Evolutionary conservation across 2,888 invertebrate species (phyloP), one percentile per base, ranked within the genome.

Genomic region (Mystacides longicornis): DNA sequence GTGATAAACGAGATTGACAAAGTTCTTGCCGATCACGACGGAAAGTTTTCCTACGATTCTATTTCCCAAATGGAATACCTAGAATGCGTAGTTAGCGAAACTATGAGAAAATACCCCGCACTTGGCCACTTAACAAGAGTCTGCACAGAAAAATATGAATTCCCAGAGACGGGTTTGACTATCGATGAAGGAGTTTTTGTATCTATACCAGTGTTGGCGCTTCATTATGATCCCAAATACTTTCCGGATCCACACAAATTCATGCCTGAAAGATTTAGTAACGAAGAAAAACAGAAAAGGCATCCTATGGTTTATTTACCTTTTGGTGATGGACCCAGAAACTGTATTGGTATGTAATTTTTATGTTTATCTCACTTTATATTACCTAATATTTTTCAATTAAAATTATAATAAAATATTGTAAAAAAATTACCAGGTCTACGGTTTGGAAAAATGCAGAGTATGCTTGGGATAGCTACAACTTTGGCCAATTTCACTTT

Each of bases 301-400:
- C 70, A 65, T 46, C 69, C 69, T 22, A 61, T 64, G 21, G 65
- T 66, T 0, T 76, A 70, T 53, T 63, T 73, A 62, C 74, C 77
- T 0, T 77, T 76, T 60, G 77, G 77, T 1, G 71, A 66, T 62
- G 77, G 76, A 1, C 69, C 69, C 4, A 65, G 77, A 33, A 64
- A 68, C n/a, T 78, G 77, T 58, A 70, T 77, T 2, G 77, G 77
- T 56, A 63, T 65, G n/a, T n/a, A n/a, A n/a, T n/a, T n/a, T n/a
- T n/a, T n/a, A n/a, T n/a, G n/a, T n/a, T n/a, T n/a, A n/a, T n/a
- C n/a, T n/a, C n/a, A n/a, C n/a, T n/a, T n/a, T n/a, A n/a, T n/a
- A n/a, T n/a, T n/a, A n/a, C n/a, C n/a, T n/a, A n/a, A n/a, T n/a
- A n/a, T n/a, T n/a, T n/a, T n/a, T n/a, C n/a, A n/a, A n/a, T n/a